A percentile compares a stretch with the other conserved stretches of the same genome.
phyloP scores from a whole-genome alignment of 2,888 invertebrate species.

The Augochlorella aurata region DNA sequence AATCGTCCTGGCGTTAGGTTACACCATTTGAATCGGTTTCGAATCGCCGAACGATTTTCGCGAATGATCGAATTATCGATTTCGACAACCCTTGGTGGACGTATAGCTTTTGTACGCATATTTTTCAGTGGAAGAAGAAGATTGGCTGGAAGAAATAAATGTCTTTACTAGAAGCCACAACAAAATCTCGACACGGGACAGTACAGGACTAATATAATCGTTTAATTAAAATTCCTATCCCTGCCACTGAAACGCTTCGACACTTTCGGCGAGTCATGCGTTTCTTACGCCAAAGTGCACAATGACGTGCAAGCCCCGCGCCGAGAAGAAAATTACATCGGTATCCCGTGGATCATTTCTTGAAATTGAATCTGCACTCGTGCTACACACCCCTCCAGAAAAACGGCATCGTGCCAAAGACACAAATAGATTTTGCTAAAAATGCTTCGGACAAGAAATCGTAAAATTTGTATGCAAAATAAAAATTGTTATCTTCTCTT shows the following conservation, averaged over 20 bases:
- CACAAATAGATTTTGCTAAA: too few species aligned
- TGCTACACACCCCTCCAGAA: background rate
- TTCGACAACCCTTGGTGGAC: too few species aligned
- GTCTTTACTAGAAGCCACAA: background rate
- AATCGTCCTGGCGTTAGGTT: too few species aligned
- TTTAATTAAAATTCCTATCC: slow-evolving; percentile 8
- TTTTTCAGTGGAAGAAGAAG: background rate
- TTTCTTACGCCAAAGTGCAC: background rate
- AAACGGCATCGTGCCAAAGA: background rate
- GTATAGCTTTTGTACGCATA: too few species aligned
- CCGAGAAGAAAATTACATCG: background rate
- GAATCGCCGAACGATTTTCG: too few species aligned
- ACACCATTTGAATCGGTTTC: too few species aligned
- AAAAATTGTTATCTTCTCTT: too few species aligned
- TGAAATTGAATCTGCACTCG: background rate
- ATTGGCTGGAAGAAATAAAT: too few species aligned
- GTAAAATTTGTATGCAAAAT: too few species aligned
- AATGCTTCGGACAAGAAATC: too few species aligned
- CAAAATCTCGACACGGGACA: background rate
- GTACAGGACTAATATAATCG: slow-evolving; percentile 5
- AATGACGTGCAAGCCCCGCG: background rate
- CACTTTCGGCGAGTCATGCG: slow-evolving; percentile 3
- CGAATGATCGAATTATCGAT: too few species aligned
- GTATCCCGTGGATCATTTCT: background rate
- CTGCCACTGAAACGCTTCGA: background rate